A percentile compares a stretch with the other conserved stretches of the same genome.
These are phyloP conservation scores for Ptychodera flava DNA, from an alignment of 35 echinoderm and acorn worm genomes.

Conservation along the genomic window DNA sequence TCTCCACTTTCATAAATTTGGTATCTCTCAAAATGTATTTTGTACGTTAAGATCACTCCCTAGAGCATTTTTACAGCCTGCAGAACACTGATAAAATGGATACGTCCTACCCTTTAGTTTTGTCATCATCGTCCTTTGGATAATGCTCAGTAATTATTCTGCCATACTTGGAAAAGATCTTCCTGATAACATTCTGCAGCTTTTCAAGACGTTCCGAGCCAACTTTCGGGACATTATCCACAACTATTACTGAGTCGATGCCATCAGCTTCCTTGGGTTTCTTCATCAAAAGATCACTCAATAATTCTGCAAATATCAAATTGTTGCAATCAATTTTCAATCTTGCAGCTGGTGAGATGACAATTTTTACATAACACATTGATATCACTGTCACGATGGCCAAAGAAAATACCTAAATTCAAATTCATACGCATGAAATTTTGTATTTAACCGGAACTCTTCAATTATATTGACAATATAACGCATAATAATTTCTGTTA, in stretches of 20 bases:
- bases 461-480: neutral
- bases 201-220: constrained; percentile 70
- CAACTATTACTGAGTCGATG: constrained; percentile 85
- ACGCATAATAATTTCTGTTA: too few relatives aligned
- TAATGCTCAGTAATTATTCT: constrained; percentile 88
- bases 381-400: neutral
- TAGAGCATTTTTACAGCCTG: too few relatives aligned
- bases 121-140: constrained; percentile 63
- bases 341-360: neutral
- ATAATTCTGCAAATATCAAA: constrained; percentile 47
- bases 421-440: neutral
- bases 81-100: too few relatives aligned
- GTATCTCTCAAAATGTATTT: too few relatives aligned
- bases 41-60: too few relatives aligned
- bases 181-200: constrained; percentile 81
- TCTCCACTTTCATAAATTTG: too few relatives aligned
- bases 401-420: neutral
- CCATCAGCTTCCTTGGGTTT: constrained; percentile 85
- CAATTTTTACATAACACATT: neutral
- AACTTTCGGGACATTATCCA: constrained; percentile 87
- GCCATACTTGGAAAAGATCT: constrained; percentile 90
- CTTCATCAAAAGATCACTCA: constrained; percentile 66
- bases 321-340: neutral
- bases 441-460: neutral
- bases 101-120: constrained; percentile 81